Evolutionary conservation across 2,797 vertebrate genomes (phyloP), one percentile per base, ranked within the genome.

Genomic region (Otolemur crassicaudatus): DNA sequence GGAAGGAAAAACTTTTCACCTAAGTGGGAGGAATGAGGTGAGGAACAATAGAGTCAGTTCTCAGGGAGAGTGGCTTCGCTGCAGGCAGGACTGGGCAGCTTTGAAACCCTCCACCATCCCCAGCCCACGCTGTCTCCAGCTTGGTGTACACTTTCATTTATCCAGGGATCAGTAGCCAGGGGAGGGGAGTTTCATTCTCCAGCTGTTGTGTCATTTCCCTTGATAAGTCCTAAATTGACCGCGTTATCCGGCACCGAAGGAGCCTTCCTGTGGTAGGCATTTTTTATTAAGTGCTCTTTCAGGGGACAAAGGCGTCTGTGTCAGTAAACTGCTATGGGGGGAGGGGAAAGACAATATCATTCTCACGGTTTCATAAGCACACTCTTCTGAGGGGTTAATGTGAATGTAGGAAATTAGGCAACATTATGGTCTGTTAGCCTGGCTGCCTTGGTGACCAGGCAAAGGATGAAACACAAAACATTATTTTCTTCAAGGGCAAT

Each of bases 201-300:
- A 98, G 98, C 98, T 98, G 98, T 97, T 98, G 97, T 98, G 98
- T 98, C 98, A 98, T 98, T 99, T 99, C 98, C 98, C 98, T 98
- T 98, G 98, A 98, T 98, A 99, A 99, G 98, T 98, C 98, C 97
- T 98, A 98, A 99, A 99, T 98, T 98, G 98, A 98, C 98, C 8
- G 3, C 93, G 97, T 98, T 99, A 98, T 98, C 97, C 86, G 43
- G 97, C 98, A 98, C 98, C 98, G 98, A 98, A 98, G 98, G 97
- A 98, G 98, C 95, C 98, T 98, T 98, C 97, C 98, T 98, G 95
- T 94, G 63, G 98, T 96, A 98, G 97, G 97, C 92, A 97, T 97
- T 97, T 98, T 98, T 98, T 98, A 98, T 98, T 98, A 98, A 87
- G 94, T 98, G 97, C 98, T 98, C 97, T 98, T 98, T 98, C 91